Conservation (phyloP, 1,140 invertebrate genomes). For the Drosophila truncata region DNA sequence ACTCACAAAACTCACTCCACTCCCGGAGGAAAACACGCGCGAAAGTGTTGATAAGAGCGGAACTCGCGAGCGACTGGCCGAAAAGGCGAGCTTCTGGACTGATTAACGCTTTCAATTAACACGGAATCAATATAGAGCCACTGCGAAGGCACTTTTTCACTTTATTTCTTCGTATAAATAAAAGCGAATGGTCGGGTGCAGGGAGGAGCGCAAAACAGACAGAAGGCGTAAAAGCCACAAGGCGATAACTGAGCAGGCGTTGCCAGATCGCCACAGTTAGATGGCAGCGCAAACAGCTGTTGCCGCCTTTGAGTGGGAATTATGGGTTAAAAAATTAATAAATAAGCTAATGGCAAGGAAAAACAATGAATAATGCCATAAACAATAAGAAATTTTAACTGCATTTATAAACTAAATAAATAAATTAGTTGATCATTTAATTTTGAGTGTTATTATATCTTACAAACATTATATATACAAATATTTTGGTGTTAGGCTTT, state of each 20-base stretch:
- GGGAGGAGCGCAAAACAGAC: constrained; percentile 56
- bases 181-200: constrained; percentile 58
- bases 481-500: no score
- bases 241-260: constrained; percentile 46
- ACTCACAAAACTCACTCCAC: constrained; percentile 35
- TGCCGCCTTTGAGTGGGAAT: constrained; percentile 15
- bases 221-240: constrained; percentile 20
- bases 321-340: not conserved
- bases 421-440: not conserved
- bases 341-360: no score
- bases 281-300: constrained; percentile 25
- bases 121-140: constrained; percentile 65
- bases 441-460: no score
- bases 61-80: constrained; percentile 27
- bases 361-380: not conserved
- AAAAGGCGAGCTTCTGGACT: constrained; percentile 50
- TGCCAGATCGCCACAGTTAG: constrained; percentile 48
- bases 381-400: not conserved
- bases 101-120: constrained; percentile 77
- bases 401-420: not conserved
- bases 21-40: constrained; percentile 64
- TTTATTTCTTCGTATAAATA: constrained; percentile 66
- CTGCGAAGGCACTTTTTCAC: constrained; percentile 16
- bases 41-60: constrained; percentile 44
- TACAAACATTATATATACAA: no score